Percentiles rank a stretch among this genome's conserved stretches.
Conservation (phyloP, 1,140 invertebrate species). For the Lineus longissimus region DNA sequence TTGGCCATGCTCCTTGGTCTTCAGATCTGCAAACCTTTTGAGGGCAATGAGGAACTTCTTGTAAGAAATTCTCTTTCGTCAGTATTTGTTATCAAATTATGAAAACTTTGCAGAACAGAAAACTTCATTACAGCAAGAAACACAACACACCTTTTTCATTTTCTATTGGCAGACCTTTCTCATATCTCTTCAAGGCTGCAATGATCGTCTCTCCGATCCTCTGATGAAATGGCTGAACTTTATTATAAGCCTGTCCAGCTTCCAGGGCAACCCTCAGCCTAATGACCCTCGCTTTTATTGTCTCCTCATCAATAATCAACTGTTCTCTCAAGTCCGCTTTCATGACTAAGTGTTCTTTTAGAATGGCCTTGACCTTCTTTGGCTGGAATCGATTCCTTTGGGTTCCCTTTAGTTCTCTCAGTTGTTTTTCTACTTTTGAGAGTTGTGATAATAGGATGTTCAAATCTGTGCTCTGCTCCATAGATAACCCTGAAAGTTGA, state of each 20-base stretch:
- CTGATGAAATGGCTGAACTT: constrained; percentile 47
- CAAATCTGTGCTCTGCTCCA: constrained; percentile 47
- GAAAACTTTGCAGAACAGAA: too few relatives aligned
- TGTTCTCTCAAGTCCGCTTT: constrained; percentile 29
- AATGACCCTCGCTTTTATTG: constrained; percentile 29
- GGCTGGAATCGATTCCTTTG: constrained; percentile 43
- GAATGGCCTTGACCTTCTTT: constrained; percentile 38
- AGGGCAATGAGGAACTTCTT: too few relatives aligned
- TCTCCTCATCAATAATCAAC: constrained; percentile 6
- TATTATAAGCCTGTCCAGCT: constrained; percentile 45
- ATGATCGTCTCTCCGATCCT: constrained; percentile 50
- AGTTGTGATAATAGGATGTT: constrained; percentile 36
- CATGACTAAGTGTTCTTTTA: constrained; percentile 42
- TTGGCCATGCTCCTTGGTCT: too few relatives aligned
- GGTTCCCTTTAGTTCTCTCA: constrained; percentile 46
- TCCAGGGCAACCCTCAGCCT: constrained; percentile 43
- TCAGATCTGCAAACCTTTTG: too few relatives aligned
- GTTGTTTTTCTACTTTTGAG: constrained; percentile 39
- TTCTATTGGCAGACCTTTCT: too few relatives aligned
- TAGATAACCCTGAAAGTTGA: constrained; percentile 37
- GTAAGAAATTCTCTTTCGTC: too few relatives aligned
- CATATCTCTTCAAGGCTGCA: constrained; percentile 26
- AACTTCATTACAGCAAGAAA: too few relatives aligned
- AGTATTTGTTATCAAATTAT: too few relatives aligned
- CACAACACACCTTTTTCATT: too few relatives aligned